These are phyloP conservation scores for Rhopalosiphum nymphaeae DNA, from an alignment of 2,888 invertebrate genomes.

Conservation along the genomic window DNA sequence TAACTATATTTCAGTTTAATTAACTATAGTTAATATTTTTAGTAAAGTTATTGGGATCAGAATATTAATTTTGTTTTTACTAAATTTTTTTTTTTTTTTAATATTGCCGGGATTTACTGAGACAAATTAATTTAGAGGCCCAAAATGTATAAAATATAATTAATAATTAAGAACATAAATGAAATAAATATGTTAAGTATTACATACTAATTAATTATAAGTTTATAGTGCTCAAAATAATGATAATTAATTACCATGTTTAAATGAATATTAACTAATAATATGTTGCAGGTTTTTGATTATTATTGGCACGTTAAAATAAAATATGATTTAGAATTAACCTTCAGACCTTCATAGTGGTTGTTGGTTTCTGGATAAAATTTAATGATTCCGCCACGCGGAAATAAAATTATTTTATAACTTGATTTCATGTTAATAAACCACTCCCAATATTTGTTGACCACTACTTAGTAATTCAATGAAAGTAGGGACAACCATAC, in stretches of 20 bases:
- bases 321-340: not conserved
- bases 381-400: not conserved
- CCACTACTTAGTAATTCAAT: not conserved
- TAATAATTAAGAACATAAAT: not conserved
- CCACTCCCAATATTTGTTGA: not conserved
- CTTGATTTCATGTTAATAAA: not conserved
- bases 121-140: too few species aligned
- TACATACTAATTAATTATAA: not conserved
- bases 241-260: not conserved
- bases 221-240: not conserved
- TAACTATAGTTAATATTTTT: not conserved
- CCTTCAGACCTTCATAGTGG: not conserved
- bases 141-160: not conserved
- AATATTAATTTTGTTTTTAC: not conserved
- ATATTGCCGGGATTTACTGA: too few species aligned
- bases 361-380: not conserved
- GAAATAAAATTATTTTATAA: not conserved
- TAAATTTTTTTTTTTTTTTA: too few species aligned
- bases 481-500: not conserved
- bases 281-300: not conserved
- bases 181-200: not conserved
- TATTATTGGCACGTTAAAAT: not conserved
- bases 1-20: slow-evolving; percentile 10
- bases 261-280: not conserved
- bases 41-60: not conserved